A percentile compares a stretch with the other conserved stretches of the same genome.
These are phyloP conservation scores for Xenopus borealis DNA, from an alignment of 2,113 vertebrate genomes.

Conservation along the genomic window DNA sequence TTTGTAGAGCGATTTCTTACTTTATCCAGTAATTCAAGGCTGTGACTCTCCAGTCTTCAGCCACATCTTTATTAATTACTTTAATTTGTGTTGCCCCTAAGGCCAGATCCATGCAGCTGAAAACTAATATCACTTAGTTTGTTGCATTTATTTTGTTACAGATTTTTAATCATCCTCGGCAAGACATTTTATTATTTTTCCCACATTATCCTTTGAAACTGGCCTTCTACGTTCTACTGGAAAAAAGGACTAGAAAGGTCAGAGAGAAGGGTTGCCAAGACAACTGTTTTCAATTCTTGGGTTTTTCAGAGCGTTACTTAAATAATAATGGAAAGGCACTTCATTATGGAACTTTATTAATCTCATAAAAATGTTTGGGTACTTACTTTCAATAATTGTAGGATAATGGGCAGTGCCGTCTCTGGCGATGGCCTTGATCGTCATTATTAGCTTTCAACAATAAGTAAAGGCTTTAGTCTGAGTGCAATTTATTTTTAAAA, in stretches of 20 bases:
- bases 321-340: constrained; percentile 34
- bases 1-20: background rate
- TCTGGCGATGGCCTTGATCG: too few species aligned
- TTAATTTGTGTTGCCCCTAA: background rate
- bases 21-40: too few species aligned
- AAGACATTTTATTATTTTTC: constrained; percentile 9
- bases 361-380: constrained; percentile 20
- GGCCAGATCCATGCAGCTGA: background rate
- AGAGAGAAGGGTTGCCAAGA: constrained; percentile 22
- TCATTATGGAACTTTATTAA: constrained; percentile 32
- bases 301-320: background rate
- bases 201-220: constrained; percentile 5
- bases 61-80: background rate
- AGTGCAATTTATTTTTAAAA: too few species aligned
- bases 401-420: background rate
- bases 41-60: background rate
- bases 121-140: background rate
- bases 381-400: background rate
- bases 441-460: too few species aligned
- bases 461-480: too few species aligned
- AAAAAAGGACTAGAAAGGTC: constrained; percentile 37
- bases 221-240: constrained; percentile 22
- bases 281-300: constrained; percentile 27
- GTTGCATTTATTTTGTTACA: background rate
- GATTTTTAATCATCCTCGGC: background rate